These are phyloP conservation scores for Thalassaphorura encarpata DNA, from an alignment of 1,140 invertebrate species.

Conservation along the genomic window DNA sequence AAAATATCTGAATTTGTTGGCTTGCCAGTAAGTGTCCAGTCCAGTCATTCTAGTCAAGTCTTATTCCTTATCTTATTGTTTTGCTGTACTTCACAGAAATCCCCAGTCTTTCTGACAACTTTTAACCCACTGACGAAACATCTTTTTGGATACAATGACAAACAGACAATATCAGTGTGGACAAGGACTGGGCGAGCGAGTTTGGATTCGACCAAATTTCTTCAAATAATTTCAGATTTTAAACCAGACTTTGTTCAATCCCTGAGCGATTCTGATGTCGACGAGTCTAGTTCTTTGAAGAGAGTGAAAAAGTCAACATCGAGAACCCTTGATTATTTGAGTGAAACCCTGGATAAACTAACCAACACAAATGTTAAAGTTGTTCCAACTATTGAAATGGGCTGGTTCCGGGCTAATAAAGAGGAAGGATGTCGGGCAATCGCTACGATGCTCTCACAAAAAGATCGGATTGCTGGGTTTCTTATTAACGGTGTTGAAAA, in stretches of 20 bases:
- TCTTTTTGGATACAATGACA: slow-evolving; percentile 39
- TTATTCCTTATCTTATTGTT: not conserved
- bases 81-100: slow-evolving; percentile 31
- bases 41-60: not conserved
- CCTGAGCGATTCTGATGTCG: slow-evolving; percentile 42
- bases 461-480: slow-evolving; percentile 37
- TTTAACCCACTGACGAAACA: slow-evolving; percentile 38
- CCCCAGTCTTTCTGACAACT: slow-evolving; percentile 35
- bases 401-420: slow-evolving; percentile 39
- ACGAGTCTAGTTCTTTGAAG: slow-evolving; percentile 37
- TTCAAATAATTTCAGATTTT: slow-evolving; percentile 38
- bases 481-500: slow-evolving; percentile 39
- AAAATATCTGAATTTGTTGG: slow-evolving; percentile 49
- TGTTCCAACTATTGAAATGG: slow-evolving; percentile 31
- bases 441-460: slow-evolving; percentile 16
- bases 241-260: slow-evolving; percentile 40
- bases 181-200: slow-evolving; percentile 37
- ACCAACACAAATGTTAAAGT: slow-evolving; percentile 22
- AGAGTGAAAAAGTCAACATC: slow-evolving; percentile 37
- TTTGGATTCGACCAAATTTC: slow-evolving; percentile 35
- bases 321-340: slow-evolving; percentile 17
- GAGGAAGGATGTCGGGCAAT: slow-evolving; percentile 37
- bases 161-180: slow-evolving; percentile 39
- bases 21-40: slow-evolving; percentile 32
- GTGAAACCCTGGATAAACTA: not conserved